Percentiles rank a stretch among this genome's conserved stretches.
These are phyloP conservation scores for Bombus difficillimus DNA, from an alignment of 1,140 invertebrate species.

Conservation along the genomic window DNA sequence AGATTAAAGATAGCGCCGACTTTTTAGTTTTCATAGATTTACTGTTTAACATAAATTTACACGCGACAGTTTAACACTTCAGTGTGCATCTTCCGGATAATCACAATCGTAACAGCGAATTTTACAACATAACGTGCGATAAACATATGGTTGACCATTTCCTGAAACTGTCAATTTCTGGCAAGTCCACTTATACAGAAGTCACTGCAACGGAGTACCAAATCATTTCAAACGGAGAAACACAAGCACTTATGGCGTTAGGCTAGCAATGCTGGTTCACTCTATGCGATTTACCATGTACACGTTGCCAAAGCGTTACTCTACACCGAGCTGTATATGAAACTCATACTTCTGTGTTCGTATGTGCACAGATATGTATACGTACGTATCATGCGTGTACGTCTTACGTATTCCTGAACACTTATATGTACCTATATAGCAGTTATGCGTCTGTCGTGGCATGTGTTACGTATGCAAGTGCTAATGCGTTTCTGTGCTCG, in stretches of 20 bases:
- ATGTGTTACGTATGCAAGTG: slow-evolving; percentile 2
- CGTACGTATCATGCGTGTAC: background rate
- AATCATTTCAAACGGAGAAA: background rate
- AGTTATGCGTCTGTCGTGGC: background rate
- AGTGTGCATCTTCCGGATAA: too few species aligned
- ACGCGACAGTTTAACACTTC: too few species aligned
- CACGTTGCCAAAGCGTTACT: background rate
- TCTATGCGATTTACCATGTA: background rate
- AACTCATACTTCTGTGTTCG: background rate
- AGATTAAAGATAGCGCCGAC: too few species aligned
- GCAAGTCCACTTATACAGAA: background rate
- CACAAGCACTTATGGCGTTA: background rate
- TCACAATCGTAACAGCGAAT: too few species aligned
- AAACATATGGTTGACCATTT: background rate
- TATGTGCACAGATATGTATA: background rate
- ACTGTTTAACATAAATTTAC: too few species aligned
- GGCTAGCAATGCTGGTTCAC: background rate
- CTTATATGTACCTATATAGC: slow-evolving; percentile 12
- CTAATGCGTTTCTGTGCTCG: slow-evolving; percentile 25
- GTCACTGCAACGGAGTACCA: background rate
- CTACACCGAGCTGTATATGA: background rate
- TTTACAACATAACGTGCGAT: too few species aligned
- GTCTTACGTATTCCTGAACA: slow-evolving; percentile 14
- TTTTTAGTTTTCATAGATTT: too few species aligned
- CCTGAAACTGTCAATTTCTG: background rate